Evolutionary conservation across 2,113 vertebrate genomes (phyloP), one percentile per base, ranked within the genome.

Genomic region (Urocitellus parryii): DNA sequence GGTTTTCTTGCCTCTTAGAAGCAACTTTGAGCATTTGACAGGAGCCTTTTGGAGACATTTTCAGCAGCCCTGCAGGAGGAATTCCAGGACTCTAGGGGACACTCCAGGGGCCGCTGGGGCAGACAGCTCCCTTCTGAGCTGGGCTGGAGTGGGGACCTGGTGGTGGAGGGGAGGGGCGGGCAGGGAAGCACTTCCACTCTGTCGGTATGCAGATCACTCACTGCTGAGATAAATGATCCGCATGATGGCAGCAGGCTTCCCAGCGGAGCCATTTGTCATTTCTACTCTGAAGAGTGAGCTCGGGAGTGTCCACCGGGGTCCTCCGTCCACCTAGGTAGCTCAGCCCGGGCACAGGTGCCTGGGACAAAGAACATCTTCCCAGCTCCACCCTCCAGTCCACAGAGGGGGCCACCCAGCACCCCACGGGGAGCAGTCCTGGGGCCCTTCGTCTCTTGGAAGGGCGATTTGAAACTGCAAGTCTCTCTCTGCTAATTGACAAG

Each of bases 251-350:
- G 72, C 95, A 48, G 83, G 51, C 83, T 12, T 93, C 97, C 93
- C 97, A 87, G 96, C 17, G 83, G 96, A 92, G 93, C 83, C 91
- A 68, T 97, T 97, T 97, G 95, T 97, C 97, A 96, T 96, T 93
- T 51, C 86, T 58, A 27, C 51, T 86, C 63, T 16, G 5, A 22
- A 0, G 1, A 56, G 29, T 5, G 27, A 81, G 45, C 27, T 22
- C 0, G 0, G 20, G 53, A 22, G 80, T 70, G 11, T 42, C 39
- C 72, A 27, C n/a, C 22, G 4, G 18, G n/a, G 7, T 22, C 61
- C 14, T 0, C 27, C 53, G 70, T 17, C 67, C 68, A 6, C 25
- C 25, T 87, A 89, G 95, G 94, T 85, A 84, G 56, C 91, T 94
- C 63, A 18, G 13, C 24, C 2, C 0, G 1, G 34, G 74, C 93